Evolutionary conservation across 2,888 invertebrate species (phyloP).

Genomic region (Lasioglossum figueresi): DNA sequence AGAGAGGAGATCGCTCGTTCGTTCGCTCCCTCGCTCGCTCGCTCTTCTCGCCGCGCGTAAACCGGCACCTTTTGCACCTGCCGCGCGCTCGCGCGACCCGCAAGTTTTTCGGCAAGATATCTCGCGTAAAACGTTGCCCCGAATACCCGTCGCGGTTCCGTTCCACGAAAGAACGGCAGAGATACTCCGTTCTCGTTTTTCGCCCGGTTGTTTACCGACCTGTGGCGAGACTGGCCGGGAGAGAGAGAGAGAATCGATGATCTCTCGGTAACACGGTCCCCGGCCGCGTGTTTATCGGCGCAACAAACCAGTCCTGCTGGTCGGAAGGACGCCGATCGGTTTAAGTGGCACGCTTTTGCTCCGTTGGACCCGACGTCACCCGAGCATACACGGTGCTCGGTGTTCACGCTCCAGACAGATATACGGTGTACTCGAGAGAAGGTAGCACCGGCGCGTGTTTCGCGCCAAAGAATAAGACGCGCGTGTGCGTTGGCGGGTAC

Average conservation of each 20-base stretch:
- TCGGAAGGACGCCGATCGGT: slow-evolving; percentile 32
- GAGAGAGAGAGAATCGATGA: neutral
- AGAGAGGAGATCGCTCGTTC: slow-evolving; percentile 37
- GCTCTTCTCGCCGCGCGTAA: slow-evolving; percentile 31
- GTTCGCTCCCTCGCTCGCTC: neutral
- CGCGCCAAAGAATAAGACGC: neutral
- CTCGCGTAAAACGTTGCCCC: neutral
- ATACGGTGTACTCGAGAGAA: neutral
- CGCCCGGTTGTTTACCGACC: neutral
- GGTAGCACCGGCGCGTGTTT: neutral
- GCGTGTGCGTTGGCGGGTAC: neutral
- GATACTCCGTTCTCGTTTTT: neutral
- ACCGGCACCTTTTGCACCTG: slow-evolving; percentile 67
- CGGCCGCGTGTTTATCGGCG: slow-evolving; percentile 28
- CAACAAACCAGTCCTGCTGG: slow-evolving; percentile 31
- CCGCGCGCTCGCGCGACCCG: slow-evolving; percentile 35
- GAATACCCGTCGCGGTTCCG: neutral
- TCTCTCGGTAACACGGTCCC: slow-evolving; percentile 5
- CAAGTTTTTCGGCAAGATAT: slow-evolving; percentile 42
- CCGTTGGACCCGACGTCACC: slow-evolving; percentile 1
- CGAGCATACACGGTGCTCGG: slow-evolving; percentile 2
- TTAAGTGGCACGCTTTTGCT: slow-evolving; percentile 50
- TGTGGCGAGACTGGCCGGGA: slow-evolving; percentile 2
- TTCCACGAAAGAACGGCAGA: neutral
- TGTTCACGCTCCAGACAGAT: neutral